Evolutionary conservation across 2,888 invertebrate species (phyloP).

Genomic region (Diaperis boleti): DNA sequence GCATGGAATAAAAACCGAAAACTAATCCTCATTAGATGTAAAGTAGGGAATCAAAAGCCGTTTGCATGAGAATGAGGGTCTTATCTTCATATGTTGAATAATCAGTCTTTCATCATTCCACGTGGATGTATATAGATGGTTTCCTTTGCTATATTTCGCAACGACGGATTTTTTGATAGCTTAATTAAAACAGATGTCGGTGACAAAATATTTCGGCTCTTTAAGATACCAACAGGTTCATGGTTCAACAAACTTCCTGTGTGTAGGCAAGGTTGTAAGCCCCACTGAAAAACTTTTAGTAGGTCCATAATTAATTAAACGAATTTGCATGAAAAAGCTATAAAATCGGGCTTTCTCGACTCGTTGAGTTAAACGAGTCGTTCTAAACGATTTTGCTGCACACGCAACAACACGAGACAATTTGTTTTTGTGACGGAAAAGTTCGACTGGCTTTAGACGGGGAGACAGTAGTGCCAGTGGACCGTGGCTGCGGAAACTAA

Average conservation of each 20-base stretch:
- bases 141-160: background rate
- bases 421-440: slow-evolving; percentile 30
- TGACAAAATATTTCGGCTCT: slow-evolving; percentile 6
- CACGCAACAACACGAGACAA: slow-evolving; percentile 36
- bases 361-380: slow-evolving; percentile 26
- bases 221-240: slow-evolving; percentile 26
- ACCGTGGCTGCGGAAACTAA: slow-evolving; percentile 53
- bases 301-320: slow-evolving; percentile 22
- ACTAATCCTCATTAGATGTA: background rate
- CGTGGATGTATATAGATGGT: slow-evolving; percentile 1
- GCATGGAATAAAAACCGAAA: background rate
- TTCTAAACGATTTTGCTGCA: slow-evolving; percentile 25
- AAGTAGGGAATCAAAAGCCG: background rate
- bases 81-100: background rate
- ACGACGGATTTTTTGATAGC: slow-evolving; percentile 5
- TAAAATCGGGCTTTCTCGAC: slow-evolving; percentile 31
- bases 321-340: slow-evolving; percentile 33
- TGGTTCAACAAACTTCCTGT: slow-evolving; percentile 14
- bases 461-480: slow-evolving; percentile 44
- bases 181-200: slow-evolving; percentile 1
- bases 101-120: slow-evolving; percentile 17
- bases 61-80: slow-evolving; percentile 1
- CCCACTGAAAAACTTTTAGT: slow-evolving; percentile 20
- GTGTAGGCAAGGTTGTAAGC: slow-evolving; percentile 17
- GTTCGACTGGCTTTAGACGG: slow-evolving; percentile 18